Base-by-base conservation (phyloP, 2,797 vertebrate genomes). In the Thamnophis elegans region DNA sequence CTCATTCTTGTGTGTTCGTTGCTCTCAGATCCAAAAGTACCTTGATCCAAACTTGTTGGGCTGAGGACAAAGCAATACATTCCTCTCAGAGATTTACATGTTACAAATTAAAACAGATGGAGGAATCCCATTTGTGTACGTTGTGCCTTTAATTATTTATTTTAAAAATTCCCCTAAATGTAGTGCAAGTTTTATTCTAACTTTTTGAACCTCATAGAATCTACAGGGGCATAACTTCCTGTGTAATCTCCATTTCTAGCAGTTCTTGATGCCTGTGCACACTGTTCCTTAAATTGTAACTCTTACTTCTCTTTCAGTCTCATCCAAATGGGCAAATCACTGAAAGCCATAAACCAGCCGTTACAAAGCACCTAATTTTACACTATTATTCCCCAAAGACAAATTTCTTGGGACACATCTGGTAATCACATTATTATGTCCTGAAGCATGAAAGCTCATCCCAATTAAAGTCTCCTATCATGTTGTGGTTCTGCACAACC, bases 341-440 rank as follows among this genome's bases (percentile, higher is more conserved):
- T 96, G 92, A 94, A 90, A 94, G 89, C 92, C 90, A 88, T 93
- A 85, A 93, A 92, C 85, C 94, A 92, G 93, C 93, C 93, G 94
- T 93, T 93, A 95, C 95, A 95, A 95, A 88, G 78, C 92, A 96
- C 95, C 94, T 95, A 95, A 96, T 95, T 96, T 95, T 94, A 59
- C 92, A 60, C 85, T 93, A 96, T 95, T 96, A 95, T 95, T 88
- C 68, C 73, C 85, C 58, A 95, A 93, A 95, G 93, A 95, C 91
- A 89, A 92, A 92, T 92, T 92, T 96, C 93, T 96, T 94, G 95
- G 95, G 96, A 94, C 96, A 96, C 94, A 96, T 94, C 95, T 97
- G 95, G 93, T 95, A 95, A 96, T 96, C 95, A 96, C 93, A 96
- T 96, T 96, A 93, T 97, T 96, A 93, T 96, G 95, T 95, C 96